These are phyloP conservation scores for Erythrocercus mccallii DNA, from an alignment of 2,113 vertebrate species.

Conservation along the genomic window DNA sequence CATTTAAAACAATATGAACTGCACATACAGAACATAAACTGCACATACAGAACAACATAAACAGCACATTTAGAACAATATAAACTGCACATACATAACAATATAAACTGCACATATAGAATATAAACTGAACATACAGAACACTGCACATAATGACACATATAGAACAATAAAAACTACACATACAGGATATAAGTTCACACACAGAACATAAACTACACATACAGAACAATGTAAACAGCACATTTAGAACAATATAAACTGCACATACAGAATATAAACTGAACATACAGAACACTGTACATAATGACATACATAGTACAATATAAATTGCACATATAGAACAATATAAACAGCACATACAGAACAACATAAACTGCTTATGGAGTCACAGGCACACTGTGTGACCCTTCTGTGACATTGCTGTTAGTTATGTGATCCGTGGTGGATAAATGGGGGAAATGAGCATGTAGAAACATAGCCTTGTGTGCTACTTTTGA, in stretches of 20 bases:
- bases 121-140: neutral
- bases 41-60: neutral
- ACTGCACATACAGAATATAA: neutral
- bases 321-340: neutral
- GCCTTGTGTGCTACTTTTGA: neutral
- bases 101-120: rapidly evolving
- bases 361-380: neutral
- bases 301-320: too few species aligned
- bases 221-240: too few species aligned
- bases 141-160: too few species aligned
- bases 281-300: rapidly evolving
- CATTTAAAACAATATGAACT: neutral
- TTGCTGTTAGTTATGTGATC: neutral
- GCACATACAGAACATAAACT: neutral
- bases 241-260: too few species aligned
- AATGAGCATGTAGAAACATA: neutral
- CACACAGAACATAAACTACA: too few species aligned
- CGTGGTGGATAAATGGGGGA: neutral
- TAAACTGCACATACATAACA: rapidly evolving
- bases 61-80: rapidly evolving
- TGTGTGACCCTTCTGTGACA: neutral
- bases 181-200: neutral
- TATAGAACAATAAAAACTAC: neutral
- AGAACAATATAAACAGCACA: neutral
- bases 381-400: neutral